Base-by-base conservation (phyloP, 1,140 invertebrate species). In the Atta cephalotes region DNA sequence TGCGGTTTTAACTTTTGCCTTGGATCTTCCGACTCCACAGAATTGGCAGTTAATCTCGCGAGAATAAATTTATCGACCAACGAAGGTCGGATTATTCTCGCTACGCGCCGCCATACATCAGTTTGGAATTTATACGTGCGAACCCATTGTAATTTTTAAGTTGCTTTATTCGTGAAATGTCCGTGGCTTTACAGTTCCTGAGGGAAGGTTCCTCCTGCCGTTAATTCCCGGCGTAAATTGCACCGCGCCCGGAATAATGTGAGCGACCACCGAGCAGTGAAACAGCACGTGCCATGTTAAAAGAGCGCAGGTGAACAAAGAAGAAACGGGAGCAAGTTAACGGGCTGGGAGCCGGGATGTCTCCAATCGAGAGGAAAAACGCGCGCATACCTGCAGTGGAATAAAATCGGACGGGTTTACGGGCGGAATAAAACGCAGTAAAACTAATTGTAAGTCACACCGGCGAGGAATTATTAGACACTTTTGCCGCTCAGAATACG, bases 351-450 rank as follows among this genome's bases (percentile, higher is more conserved):
- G 12, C 18, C 31, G 78, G 25, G 68, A 68, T 63, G 63, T 77
- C 80, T 77, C 49, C 87, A 87, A 86, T 78, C 86, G 56, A 85
- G 66, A 85, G 72, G 39, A 71, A 88, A 76, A 62, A 87, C 62
- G 63, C 53, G 45, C 28, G 77, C 28, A 53, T 80, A 74, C 78
- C 71, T 82, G 68, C 80, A 80, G 85, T 21, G 12, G 89, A 87
- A 65, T 90, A 86, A 90, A 90, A 90, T 81, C 80, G 63, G 77
- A 58, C 79, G 76, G 60, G 81, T 92, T 92, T 91, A 92, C 70
- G 78, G 71, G 16, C 60, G 58, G 68, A 89, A 82, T 89, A 86
- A 92, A 92, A 86, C 66, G 79, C 76, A 72, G 74, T 88, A 89
- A 91, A 92, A 72, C 66, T 65, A 45, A 45, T 45, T 45, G 39